A percentile compares a stretch with the other conserved stretches of the same genome.
Evolutionary conservation across 2,113 vertebrate species (phyloP).

Genomic region (Hippoglossus stenolepis): DNA sequence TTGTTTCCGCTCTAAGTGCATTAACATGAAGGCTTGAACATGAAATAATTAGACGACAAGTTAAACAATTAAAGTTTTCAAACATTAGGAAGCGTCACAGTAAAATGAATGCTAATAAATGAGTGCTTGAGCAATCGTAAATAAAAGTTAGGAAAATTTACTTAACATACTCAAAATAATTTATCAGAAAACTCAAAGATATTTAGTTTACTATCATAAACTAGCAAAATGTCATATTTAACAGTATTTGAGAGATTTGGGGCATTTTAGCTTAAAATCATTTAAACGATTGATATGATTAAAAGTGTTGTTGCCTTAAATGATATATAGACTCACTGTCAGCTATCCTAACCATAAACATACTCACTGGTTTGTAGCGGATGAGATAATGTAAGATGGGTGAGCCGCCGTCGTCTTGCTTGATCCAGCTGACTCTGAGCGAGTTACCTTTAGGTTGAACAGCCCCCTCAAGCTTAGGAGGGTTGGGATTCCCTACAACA

Average conservation of each 20-base stretch:
- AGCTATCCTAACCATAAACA: background rate
- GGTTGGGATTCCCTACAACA: conserved; percentile 92
- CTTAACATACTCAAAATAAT: no score
- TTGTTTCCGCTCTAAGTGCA: background rate
- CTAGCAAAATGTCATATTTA: no score
- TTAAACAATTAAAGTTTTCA: background rate
- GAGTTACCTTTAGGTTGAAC: conserved; percentile 92
- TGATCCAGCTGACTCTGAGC: conserved; percentile 91
- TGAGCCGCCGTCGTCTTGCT: conserved; percentile 97
- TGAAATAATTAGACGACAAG: background rate
- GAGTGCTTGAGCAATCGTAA: no score
- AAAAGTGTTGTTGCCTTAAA: no score
- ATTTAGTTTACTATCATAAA: no score
- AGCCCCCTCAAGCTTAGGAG: conserved; percentile 90
- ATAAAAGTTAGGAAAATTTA: no score
- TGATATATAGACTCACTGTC: background rate
- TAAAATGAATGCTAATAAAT: no score
- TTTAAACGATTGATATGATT: no score
- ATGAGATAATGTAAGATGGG: conserved; percentile 95
- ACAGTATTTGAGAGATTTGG: no score
- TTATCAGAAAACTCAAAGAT: no score
- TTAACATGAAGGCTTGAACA: background rate
- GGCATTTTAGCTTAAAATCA: no score
- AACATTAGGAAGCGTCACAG: no score
- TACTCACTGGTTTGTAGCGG: conserved; percentile 94